These are phyloP conservation scores for Platorchestia sp. DNA, from an alignment of 1,140 invertebrate genomes.

Conservation along the genomic window DNA sequence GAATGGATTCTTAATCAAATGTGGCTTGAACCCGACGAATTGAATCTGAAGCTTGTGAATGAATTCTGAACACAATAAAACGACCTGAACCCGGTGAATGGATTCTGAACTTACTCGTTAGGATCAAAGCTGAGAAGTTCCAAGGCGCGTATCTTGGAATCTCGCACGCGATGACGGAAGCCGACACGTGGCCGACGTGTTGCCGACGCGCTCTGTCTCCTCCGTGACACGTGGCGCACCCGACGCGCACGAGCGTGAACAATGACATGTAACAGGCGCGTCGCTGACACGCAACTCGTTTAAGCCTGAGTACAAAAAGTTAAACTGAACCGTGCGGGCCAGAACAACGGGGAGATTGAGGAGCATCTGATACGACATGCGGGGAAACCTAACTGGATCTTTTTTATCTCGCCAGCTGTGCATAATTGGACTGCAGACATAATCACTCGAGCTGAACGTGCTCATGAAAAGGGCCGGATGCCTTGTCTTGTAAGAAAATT, in stretches of 20 bases:
- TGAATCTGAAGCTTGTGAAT: too few species aligned
- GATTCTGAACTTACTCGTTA: background rate
- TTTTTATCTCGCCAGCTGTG: background rate
- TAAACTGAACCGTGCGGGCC: background rate
- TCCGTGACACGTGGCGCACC: background rate
- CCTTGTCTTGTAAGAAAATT: background rate
- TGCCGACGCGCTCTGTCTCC: slow-evolving; percentile 28
- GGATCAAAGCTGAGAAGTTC: background rate
- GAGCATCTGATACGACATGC: background rate
- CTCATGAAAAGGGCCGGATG: background rate
- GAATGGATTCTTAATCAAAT: too few species aligned
- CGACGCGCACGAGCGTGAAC: slow-evolving; percentile 37
- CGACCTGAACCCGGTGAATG: too few species aligned
- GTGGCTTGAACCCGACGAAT: too few species aligned
- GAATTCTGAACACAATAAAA: too few species aligned
- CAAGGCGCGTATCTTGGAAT: background rate
- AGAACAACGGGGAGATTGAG: background rate
- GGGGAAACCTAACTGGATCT: background rate
- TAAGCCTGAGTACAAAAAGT: background rate
- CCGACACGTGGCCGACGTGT: slow-evolving; percentile 13
- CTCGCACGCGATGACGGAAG: slow-evolving; percentile 14
- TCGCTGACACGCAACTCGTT: background rate
- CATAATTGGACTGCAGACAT: background rate
- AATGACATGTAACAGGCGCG: slow-evolving; percentile 25
- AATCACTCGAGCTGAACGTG: background rate